Evolutionary conservation across 2,113 vertebrate genomes (phyloP).

Genomic region (Geococcyx californianus): DNA sequence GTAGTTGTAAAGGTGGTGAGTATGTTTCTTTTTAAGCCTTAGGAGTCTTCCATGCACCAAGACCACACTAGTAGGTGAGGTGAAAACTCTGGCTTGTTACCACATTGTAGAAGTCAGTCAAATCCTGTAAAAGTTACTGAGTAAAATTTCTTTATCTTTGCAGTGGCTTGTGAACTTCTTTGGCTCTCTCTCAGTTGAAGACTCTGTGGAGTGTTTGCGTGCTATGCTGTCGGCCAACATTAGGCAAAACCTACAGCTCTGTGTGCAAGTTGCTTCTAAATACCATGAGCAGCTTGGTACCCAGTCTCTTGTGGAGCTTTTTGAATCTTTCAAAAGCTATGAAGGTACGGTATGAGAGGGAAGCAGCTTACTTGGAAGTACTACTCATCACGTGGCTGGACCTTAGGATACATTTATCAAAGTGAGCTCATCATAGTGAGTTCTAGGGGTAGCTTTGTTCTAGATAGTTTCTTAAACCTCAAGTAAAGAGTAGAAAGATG

Average conservation of each 20-base stretch:
- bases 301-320: slow-evolving; percentile 88
- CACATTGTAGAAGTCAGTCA: not conserved
- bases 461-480: not conserved
- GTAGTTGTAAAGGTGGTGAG: not conserved
- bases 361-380: not conserved
- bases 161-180: slow-evolving; percentile 94
- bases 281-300: slow-evolving; percentile 93
- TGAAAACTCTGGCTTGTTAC: not conserved
- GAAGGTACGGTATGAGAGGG: slow-evolving; percentile 80
- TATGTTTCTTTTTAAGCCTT: not conserved
- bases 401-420: not conserved
- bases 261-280: slow-evolving; percentile 91
- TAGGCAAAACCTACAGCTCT: slow-evolving; percentile 90
- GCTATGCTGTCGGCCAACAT: slow-evolving; percentile 91
- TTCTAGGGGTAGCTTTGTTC: not conserved
- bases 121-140: not conserved
- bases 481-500: not conserved
- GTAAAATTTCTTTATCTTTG: not conserved
- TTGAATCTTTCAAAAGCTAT: slow-evolving; percentile 94
- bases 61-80: not conserved
- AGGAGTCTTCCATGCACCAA: not conserved
- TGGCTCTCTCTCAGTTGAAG: slow-evolving; percentile 89
- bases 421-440: not conserved
- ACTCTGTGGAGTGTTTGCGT: slow-evolving; percentile 88
- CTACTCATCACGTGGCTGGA: not conserved